Evolutionary conservation across 2,113 vertebrate genomes (phyloP), one percentile per base, ranked within the genome.

Genomic region (Amphiprion percula): DNA sequence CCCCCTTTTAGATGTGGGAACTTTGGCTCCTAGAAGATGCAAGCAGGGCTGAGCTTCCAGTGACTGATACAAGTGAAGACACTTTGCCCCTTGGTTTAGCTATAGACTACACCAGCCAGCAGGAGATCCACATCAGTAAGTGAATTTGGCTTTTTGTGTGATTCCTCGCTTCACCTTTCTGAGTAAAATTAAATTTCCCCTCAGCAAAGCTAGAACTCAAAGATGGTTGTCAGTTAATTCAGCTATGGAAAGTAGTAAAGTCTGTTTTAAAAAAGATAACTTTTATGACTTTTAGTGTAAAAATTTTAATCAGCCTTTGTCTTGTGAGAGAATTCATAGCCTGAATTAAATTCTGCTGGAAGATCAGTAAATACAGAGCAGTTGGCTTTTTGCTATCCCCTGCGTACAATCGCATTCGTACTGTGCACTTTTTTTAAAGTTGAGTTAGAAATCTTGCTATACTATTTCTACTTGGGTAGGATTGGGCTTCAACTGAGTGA

Each of bases 21-120:
- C 92, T 95, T 0, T 99, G 98, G 98, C 50, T 96, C 12, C 92
- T 99, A 55, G 98, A 99, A 85, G 98, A 99, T 60, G 96, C 96
- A 0, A 96, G 97, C 80, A 93, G 98, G 80, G 98, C 96, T 6
- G 98, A 99, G 66, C 95, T 99, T 64, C 97, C 97, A 0, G 95
- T 99, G 80, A 97, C 97, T 0, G 94, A 97, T 21, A 96, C 93
- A 69, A 98, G 78, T 0, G 98, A 99, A 2, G 98, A 99, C 88
- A 98, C 97, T 4, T 88, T 99, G 74, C 98, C 98, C 0, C 87
- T 99, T 80, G 98, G 98, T 0, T 93, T 98, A 54, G 97, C 94
- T 37, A 90, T 99, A 0, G 97, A 98, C 80, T 96, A 92, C 82
- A 99, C 97, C 86, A 97, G 92, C 88, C 96, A 97, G 79, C 94